Evolutionary conservation across 2,797 vertebrate genomes (phyloP), one percentile per base, ranked within the genome.

Genomic region (Megaceryle alcyon): DNA sequence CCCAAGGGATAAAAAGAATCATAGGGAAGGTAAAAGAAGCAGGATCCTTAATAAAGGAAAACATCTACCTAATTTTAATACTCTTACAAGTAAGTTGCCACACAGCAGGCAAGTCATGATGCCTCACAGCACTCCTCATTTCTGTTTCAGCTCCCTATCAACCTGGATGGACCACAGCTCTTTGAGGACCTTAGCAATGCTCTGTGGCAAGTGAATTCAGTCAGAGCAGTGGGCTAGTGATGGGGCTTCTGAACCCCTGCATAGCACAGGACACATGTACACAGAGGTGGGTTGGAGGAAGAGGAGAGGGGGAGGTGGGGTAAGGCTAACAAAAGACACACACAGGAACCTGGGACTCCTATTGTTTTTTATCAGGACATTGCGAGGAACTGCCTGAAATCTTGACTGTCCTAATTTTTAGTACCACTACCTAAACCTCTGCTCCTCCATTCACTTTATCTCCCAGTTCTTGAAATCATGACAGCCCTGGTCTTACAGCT

Each of bases 151-250:
- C 13, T 81, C 57, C 17, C 2, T 6, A 21, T 18, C 41, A 72
- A 11, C 8, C 20, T 54, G 59, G 33, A 70, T 33, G 43, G 59
- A 70, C 33, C 8, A 22, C 0, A 0, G 20, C 22, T 20, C 43
- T 77, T 83, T 46, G 12, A 80, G 23, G 48, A 43, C 29, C 76
- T 48, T 80, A 20, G 14, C 57, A 44, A 75, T 17, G 31, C 22
- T 53, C 26, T 2, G 3, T 4, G 23, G 23, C 48, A 61, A 69
- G 20, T 21, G 17, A 87, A 37, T 49, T 76, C 54, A n/a, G 31
- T 1, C 13, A 57, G 60, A 80, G 48, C 29, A 91, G 39, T 1
- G 7, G 33, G 35, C 22, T 70, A 19, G 26, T 43, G 46, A n/a
- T 2, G 12, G n/a, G 35, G 19, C 13, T 70, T 25, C 82, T 56